phyloP scores from a whole-genome alignment of 2,797 vertebrate genomes.

The Gallirallus australis region DNA sequence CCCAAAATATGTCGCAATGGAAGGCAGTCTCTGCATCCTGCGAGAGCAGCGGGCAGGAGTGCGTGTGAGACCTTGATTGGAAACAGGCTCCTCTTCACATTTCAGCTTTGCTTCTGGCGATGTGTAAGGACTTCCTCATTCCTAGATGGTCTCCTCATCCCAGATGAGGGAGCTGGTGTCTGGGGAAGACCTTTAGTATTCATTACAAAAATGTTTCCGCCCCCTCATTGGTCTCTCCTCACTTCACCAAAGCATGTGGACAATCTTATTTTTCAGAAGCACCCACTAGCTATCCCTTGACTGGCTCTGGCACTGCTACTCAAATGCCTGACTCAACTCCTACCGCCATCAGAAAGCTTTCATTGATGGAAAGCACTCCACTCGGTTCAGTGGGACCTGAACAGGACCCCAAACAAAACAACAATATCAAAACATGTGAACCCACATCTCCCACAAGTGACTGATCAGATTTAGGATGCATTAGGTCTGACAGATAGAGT shows the following conservation, averaged over 20 bases:
- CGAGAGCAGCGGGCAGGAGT: neutral
- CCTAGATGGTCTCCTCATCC: slow-evolving; percentile 62
- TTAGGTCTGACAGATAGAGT: too few relatives aligned
- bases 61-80: slow-evolving; percentile 62
- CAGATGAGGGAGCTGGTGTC: slow-evolving; percentile 58
- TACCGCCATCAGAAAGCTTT: neutral
- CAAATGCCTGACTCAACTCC: neutral
- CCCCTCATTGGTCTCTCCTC: slow-evolving; percentile 18
- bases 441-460: neutral
- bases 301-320: neutral
- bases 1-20: neutral
- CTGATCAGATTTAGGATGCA: neutral
- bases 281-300: slow-evolving; percentile 18
- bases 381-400: neutral
- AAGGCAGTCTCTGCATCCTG: slow-evolving; percentile 20
- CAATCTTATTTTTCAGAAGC: slow-evolving; percentile 5
- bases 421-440: neutral
- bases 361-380: neutral
- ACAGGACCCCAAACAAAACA: neutral
- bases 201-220: slow-evolving; percentile 37
- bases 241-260: neutral
- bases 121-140: slow-evolving; percentile 51
- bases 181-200: slow-evolving; percentile 65
- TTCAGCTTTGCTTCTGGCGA: slow-evolving; percentile 32
- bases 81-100: slow-evolving; percentile 50